Percentiles rank a stretch among this genome's conserved stretches.
Evolutionary conservation across 2,888 invertebrate genomes (phyloP).

Genomic region (Euzophera pinguis): DNA sequence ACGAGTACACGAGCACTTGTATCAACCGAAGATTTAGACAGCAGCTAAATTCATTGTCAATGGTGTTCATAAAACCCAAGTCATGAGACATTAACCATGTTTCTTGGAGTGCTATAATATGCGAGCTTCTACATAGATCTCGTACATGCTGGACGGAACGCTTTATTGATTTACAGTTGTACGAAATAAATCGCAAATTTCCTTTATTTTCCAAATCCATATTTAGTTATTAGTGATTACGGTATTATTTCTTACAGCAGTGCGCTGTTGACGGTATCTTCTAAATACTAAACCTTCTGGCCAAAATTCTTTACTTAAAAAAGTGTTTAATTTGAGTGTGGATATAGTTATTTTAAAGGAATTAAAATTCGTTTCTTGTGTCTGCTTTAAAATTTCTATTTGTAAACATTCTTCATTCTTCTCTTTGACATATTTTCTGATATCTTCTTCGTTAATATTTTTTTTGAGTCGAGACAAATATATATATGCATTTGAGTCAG

Average conservation of each 20-base stretch:
- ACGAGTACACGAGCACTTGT: background rate
- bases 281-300: background rate
- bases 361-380: background rate
- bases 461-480: background rate
- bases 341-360: background rate
- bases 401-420: background rate
- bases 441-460: background rate
- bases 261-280: background rate
- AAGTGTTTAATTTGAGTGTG: background rate
- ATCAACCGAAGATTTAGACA: background rate
- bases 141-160: background rate
- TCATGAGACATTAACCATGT: slow-evolving; percentile 4
- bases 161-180: background rate
- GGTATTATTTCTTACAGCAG: background rate
- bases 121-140: background rate
- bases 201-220: background rate
- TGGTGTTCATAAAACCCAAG: slow-evolving; percentile 1
- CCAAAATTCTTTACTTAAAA: background rate
- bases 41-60: slow-evolving; percentile 8
- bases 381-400: background rate
- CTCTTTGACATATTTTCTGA: background rate
- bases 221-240: background rate
- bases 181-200: background rate
- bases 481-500: background rate
- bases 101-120: slow-evolving; percentile 1